A percentile compares a stretch with the other conserved stretches of the same genome.
Conservation (phyloP, 2,797 vertebrate genomes). For the Arrhamphus sclerolepis region DNA sequence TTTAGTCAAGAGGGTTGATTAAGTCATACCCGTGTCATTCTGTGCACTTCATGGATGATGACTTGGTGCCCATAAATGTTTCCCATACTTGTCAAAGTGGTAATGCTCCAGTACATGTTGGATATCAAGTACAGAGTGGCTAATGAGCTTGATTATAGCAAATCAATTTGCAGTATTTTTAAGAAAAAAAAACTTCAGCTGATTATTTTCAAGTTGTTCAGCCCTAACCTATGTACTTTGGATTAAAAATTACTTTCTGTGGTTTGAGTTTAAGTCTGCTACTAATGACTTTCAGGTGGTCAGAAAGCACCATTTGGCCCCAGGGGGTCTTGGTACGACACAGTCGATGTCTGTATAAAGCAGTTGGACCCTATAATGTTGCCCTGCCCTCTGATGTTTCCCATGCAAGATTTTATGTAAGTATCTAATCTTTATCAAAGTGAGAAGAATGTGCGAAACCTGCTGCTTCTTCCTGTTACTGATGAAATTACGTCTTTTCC, state of each 20-base stretch:
- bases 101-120: too few species aligned
- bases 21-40: too few species aligned
- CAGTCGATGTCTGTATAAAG: conserved; percentile 95
- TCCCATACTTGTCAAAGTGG: too few species aligned
- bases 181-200: too few species aligned
- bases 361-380: conserved; percentile 94
- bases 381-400: conserved; percentile 97
- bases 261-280: conserved; percentile 21
- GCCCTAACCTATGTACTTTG: too few species aligned
- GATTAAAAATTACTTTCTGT: not conserved
- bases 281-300: conserved; percentile 87
- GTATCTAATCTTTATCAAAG: conserved; percentile 63
- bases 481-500: not conserved
- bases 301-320: conserved; percentile 96
- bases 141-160: too few species aligned
- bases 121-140: too few species aligned
- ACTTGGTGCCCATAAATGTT: too few species aligned
- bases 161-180: too few species aligned
- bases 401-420: conserved; percentile 97
- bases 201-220: too few species aligned
- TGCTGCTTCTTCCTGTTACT: not conserved
- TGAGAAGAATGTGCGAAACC: not conserved
- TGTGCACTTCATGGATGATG: too few species aligned
- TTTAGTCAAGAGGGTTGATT: too few species aligned
- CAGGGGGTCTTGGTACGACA: conserved; percentile 98